Conservation (phyloP, 2,113 vertebrate species). For the Emydocephalus ijimae region DNA sequence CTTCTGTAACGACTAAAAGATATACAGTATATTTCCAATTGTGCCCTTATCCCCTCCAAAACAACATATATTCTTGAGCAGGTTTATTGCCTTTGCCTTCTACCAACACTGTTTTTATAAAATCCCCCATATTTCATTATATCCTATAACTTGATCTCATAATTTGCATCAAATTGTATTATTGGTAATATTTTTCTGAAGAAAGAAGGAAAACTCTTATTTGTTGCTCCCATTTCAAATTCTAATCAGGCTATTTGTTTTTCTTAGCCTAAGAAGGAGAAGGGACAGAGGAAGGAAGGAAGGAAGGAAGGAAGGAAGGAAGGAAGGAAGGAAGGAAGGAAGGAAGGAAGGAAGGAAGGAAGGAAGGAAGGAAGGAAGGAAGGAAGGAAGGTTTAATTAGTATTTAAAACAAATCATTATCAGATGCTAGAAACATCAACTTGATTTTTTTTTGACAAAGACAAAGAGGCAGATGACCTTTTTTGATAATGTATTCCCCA, state of each 20-base stretch:
- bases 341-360: neutral
- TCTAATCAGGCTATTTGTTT: conserved; percentile 6
- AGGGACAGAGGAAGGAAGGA: neutral
- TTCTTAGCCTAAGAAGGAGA: neutral
- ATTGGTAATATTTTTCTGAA: conserved; percentile 11
- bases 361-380: neutral
- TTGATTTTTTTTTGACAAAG: neutral
- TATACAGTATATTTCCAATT: too few species aligned
- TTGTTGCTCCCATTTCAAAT: neutral
- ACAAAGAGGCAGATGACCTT: conserved; percentile 3
- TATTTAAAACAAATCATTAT: conserved; percentile 29
- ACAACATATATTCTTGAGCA: too few species aligned
- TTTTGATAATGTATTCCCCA: neutral
- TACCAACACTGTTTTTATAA: too few species aligned
- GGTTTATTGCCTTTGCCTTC: too few species aligned
- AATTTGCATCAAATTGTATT: neutral
- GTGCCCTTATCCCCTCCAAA: too few species aligned
- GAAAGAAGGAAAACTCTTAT: neutral
- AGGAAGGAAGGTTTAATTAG: conserved; percentile 14
- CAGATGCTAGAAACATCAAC: conserved; percentile 14
- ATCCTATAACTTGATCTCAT: neutral
- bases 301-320: neutral
- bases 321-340: neutral
- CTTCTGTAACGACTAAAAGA: too few species aligned
- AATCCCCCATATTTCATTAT: too few species aligned